These are phyloP conservation scores for Cyprinodon diabolis DNA, from an alignment of 2,797 vertebrate genomes.

Conservation along the genomic window DNA sequence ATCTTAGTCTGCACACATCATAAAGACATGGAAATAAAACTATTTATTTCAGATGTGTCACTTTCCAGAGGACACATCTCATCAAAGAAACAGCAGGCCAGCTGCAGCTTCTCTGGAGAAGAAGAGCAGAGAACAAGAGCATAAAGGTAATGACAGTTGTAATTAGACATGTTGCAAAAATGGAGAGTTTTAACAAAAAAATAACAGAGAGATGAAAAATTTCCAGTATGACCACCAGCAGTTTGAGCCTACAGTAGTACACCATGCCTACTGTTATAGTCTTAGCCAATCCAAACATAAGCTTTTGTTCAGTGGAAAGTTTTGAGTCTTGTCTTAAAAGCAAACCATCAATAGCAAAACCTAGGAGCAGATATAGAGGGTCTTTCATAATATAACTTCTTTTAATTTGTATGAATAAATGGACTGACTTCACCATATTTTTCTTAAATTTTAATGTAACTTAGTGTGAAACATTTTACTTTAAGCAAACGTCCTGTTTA, in stretches of 20 bases:
- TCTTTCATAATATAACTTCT: not conserved
- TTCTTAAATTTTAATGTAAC: not conserved
- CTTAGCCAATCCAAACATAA: not conserved
- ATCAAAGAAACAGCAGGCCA: not conserved
- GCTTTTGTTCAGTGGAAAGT: not conserved
- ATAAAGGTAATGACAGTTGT: not conserved
- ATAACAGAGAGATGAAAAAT: not conserved
- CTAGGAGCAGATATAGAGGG: not conserved
- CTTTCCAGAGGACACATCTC: not conserved
- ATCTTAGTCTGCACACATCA: not conserved
- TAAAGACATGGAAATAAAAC: not conserved
- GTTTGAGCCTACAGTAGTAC: not conserved
- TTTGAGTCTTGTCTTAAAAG: not conserved
- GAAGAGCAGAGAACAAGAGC: not conserved
- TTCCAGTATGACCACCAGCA: not conserved
- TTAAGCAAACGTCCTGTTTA: not conserved
- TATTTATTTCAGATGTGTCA: not conserved
- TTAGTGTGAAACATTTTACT: not conserved
- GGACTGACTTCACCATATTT: not conserved
- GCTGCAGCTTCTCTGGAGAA: not conserved
- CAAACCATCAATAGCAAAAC: not conserved
- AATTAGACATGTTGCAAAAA: not conserved
- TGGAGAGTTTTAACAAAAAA: not conserved
- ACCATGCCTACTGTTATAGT: not conserved
- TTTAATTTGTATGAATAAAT: not conserved